Base-by-base conservation (phyloP, 2,113 vertebrate genomes). In the Gopherus evgoodei region DNA sequence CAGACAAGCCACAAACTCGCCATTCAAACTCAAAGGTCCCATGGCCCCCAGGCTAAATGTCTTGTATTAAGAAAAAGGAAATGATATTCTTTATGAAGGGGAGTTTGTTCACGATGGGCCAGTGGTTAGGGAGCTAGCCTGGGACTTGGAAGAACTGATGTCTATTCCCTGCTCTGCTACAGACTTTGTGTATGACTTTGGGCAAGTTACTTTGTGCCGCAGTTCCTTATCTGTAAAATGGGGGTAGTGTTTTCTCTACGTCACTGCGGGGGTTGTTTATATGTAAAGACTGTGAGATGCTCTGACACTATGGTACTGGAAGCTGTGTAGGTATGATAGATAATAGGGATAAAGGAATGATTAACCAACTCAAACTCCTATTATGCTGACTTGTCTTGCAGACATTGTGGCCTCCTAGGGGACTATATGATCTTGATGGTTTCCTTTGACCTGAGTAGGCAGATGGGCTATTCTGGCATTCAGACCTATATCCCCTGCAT, bases 401-500 rank as follows among this genome's bases (percentile, higher is more conserved):
- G 80, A 14, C 88, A 93, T 27, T 88, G 8, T 93, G 91, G 54
- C n/a, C 90, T 96, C 95, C 79, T 83, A 98, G 98, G 98, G 89
- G 97, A 98, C 35, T 98, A 98, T 84, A 94, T 98, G 90, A 97
- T 98, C 87, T 96, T 98, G 98, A 98, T 97, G 0, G 97, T 98
- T 93, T 98, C 97, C 86, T 98, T 98, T 91, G 98, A 98, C 49
- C 93, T 98, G 59, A 98, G 97, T 29, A 96, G 98, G 59, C 91
- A 86, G 5, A 98, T 98, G 97, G 98, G 98, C 86, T 98, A 97
- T 85, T 96, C 98, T 97, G 95, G 97, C 87, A 92, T 98, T 93
- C 98, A 98, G 95, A 98, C 98, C 80, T 98, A 98, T 72, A 97
- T 98, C 93, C 98, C 98, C 88, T 98, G 98, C 91, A 98, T 98